These are phyloP conservation scores for Neuroscelio doddi DNA, from an alignment of 2,888 invertebrate genomes.

Conservation along the genomic window DNA sequence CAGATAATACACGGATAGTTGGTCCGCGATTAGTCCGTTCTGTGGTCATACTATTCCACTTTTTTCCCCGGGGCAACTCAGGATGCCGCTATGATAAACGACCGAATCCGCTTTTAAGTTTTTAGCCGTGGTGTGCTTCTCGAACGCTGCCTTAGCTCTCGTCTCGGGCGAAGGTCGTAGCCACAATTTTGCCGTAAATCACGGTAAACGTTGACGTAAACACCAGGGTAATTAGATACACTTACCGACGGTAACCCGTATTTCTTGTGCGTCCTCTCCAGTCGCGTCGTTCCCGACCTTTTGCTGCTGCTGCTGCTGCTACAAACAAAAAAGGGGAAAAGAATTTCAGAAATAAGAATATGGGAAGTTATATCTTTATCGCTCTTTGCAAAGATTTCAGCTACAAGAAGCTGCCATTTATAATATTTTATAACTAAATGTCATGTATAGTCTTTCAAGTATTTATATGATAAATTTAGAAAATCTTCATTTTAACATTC, in stretches of 20 bases:
- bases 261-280: conserved; percentile 53
- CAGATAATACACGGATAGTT: conserved; percentile 65
- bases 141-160: conserved; percentile 38
- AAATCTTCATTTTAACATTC: too few species aligned
- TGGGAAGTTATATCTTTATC: conserved; percentile 34
- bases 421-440: too few species aligned
- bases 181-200: conserved; percentile 71
- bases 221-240: conserved; percentile 70
- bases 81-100: conserved; percentile 67
- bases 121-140: conserved; percentile 41
- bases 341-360: too few species aligned
- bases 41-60: conserved; percentile 65
- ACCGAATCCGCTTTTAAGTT: conserved; percentile 60
- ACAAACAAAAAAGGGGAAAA: conserved; percentile 34
- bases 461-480: too few species aligned
- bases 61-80: conserved; percentile 62
- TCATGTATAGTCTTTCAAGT: too few species aligned
- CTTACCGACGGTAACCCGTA: conserved; percentile 61
- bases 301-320: conserved; percentile 27
- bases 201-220: conserved; percentile 71
- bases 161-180: conserved; percentile 65
- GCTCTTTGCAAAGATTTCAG: too few species aligned
- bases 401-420: too few species aligned
- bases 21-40: conserved; percentile 68
- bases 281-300: conserved; percentile 44